phyloP scores from a whole-genome alignment of 2,113 vertebrate species.

The Manacus vitellinus region DNA sequence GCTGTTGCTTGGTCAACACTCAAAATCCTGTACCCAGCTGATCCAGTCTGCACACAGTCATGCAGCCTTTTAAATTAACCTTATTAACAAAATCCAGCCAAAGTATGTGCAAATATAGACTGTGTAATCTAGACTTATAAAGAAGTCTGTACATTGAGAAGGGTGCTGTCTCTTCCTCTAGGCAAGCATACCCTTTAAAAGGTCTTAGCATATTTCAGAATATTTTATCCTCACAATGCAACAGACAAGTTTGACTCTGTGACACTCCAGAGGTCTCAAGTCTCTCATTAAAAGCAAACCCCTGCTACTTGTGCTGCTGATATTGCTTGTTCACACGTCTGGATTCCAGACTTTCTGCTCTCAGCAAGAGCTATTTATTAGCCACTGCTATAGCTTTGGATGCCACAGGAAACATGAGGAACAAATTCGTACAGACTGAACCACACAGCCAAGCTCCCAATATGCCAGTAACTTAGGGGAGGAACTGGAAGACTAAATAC shows the following conservation, averaged over 20 bases:
- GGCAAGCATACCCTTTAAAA: not conserved
- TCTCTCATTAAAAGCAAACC: not conserved
- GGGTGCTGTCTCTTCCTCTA: not conserved
- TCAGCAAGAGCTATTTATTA: not conserved
- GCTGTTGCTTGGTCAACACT: constrained; percentile 1
- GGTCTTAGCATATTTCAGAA: not conserved
- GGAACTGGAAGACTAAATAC: not conserved
- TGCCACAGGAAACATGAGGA: not conserved
- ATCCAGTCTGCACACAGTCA: not conserved
- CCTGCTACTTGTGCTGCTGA: not conserved
- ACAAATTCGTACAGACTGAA: not conserved
- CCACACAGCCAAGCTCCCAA: not conserved
- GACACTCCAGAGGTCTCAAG: not conserved
- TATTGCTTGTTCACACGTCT: not conserved
- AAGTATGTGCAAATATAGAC: constrained; percentile 33
- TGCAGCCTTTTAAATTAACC: constrained; percentile 21
- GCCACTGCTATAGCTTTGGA: not conserved
- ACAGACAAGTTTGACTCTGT: not conserved
- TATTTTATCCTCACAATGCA: not conserved
- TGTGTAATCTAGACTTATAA: not conserved
- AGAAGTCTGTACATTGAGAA: not conserved
- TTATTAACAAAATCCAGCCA: constrained; percentile 21
- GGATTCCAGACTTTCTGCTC: not conserved
- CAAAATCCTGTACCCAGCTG: not conserved
- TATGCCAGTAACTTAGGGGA: not conserved